These are phyloP conservation scores for Acrobasis consociella DNA, from an alignment of 2,888 invertebrate species.

Conservation along the genomic window DNA sequence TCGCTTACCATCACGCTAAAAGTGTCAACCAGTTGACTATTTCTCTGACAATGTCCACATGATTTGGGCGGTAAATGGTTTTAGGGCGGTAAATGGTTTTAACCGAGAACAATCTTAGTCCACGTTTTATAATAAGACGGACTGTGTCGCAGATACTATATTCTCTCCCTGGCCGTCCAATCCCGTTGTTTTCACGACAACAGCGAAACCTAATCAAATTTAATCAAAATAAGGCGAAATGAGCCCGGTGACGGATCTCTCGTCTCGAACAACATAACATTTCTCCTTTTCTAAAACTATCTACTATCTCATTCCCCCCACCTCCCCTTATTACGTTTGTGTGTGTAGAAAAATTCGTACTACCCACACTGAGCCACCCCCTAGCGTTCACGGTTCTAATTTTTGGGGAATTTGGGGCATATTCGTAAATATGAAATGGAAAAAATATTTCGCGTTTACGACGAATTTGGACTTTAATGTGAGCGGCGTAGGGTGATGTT, in stretches of 20 bases:
- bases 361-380: constrained; percentile 58
- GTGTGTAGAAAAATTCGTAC: constrained; percentile 61
- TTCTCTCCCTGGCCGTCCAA: background rate
- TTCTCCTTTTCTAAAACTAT: constrained; percentile 79
- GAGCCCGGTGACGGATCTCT: constrained; percentile 48
- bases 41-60: no score
- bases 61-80: no score
- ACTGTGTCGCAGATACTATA: background rate
- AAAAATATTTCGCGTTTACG: constrained; percentile 75
- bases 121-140: no score
- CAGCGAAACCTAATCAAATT: constrained; percentile 14
- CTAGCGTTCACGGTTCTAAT: constrained; percentile 83
- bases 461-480: constrained; percentile 51
- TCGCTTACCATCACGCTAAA: no score
- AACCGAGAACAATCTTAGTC: no score
- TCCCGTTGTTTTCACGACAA: background rate
- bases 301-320: constrained; percentile 61
- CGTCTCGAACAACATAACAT: constrained; percentile 58
- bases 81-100: no score
- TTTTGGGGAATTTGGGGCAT: constrained; percentile 84
- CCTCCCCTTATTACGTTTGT: constrained; percentile 44
- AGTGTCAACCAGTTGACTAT: no score
- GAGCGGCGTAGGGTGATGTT: constrained; percentile 45
- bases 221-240: constrained; percentile 17
- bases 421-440: constrained; percentile 84